Evolutionary conservation across 2,113 vertebrate genomes (phyloP).

Genomic region (Chiloscyllium plagiosum): DNA sequence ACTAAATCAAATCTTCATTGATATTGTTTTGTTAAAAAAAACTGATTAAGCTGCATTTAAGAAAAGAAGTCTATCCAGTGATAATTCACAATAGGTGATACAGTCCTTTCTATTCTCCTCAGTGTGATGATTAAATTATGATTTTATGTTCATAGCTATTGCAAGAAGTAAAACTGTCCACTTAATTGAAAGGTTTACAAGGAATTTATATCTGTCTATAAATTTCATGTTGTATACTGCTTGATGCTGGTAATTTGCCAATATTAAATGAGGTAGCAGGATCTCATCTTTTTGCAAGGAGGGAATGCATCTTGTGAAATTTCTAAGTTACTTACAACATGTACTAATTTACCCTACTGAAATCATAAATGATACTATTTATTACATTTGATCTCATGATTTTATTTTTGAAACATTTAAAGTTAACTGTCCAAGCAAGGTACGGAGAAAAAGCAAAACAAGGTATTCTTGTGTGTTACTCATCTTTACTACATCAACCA

Average conservation of each 20-base stretch:
- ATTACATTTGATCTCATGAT: neutral
- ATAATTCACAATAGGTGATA: neutral
- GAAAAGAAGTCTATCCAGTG: neutral
- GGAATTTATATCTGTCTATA: neutral
- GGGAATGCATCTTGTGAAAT: neutral
- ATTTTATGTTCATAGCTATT: neutral
- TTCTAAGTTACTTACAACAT: neutral
- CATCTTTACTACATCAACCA: neutral
- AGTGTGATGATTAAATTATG: neutral
- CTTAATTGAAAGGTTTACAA: neutral
- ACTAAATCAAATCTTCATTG: neutral
- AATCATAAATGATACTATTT: neutral
- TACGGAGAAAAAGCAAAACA: neutral
- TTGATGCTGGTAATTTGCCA: neutral
- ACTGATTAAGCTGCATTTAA: neutral
- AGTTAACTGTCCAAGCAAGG: neutral
- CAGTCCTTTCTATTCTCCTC: neutral
- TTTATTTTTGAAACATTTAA: neutral
- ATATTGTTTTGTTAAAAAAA: neutral
- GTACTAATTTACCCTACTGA: neutral
- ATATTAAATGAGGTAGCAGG: neutral
- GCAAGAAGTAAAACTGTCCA: neutral
- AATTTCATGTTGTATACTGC: neutral
- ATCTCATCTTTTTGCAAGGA: neutral
- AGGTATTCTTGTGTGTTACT: neutral